Evolutionary conservation across 2,888 invertebrate genomes (phyloP).

Genomic region (Drosophila kambysellisi): DNA sequence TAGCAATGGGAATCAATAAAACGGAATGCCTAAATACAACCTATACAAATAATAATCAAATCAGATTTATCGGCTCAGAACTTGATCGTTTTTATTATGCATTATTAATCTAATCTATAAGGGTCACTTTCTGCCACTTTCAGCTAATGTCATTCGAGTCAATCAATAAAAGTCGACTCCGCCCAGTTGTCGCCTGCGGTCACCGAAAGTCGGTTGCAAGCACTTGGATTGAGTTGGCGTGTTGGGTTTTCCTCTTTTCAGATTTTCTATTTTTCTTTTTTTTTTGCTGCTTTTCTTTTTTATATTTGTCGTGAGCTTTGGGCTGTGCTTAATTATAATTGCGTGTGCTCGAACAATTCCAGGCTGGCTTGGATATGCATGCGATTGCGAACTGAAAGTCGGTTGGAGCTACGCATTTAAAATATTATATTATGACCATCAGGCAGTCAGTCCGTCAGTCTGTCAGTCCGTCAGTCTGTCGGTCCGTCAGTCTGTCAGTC

Average conservation of each 20-base stretch:
- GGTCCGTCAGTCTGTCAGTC: slow-evolving; percentile 24
- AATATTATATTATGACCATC: slow-evolving; percentile 47
- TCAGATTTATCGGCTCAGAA: slow-evolving; percentile 1
- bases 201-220: slow-evolving; percentile 44
- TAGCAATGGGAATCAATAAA: neutral
- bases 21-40: neutral
- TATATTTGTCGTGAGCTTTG: slow-evolving; percentile 65
- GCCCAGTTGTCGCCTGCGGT: slow-evolving; percentile 37
- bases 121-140: slow-evolving; percentile 4
- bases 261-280: neutral
- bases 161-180: slow-evolving; percentile 13
- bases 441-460: slow-evolving; percentile 5
- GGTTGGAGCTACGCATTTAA: slow-evolving; percentile 50
- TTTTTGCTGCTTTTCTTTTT: slow-evolving; percentile 31
- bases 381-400: slow-evolving; percentile 37
- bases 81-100: neutral
- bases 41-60: neutral
- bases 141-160: slow-evolving; percentile 39
- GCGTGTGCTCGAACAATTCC: slow-evolving; percentile 74
- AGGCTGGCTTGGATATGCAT: slow-evolving; percentile 31
- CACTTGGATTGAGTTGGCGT: slow-evolving; percentile 52
- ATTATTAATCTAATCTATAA: neutral
- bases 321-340: slow-evolving; percentile 78
- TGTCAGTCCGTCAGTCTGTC: neutral
- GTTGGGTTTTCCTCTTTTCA: slow-evolving; percentile 25